These are phyloP conservation scores for Rhinolophus ferrumequinum DNA, from an alignment of 2,113 vertebrate species.

Conservation along the genomic window DNA sequence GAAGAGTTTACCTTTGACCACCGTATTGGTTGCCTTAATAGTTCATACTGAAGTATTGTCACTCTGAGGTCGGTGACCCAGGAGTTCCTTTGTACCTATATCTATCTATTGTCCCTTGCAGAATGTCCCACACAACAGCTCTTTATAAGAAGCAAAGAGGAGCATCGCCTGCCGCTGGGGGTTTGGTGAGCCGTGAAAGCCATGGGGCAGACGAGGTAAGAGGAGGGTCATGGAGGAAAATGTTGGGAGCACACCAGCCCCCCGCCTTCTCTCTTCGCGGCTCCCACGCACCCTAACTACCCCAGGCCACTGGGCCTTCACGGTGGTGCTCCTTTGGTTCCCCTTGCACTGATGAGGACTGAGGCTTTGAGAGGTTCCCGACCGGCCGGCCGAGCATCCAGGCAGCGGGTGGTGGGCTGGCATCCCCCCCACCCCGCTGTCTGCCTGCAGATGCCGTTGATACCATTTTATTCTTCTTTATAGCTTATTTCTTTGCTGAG, in stretches of 20 bases:
- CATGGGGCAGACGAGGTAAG: fast-evolving
- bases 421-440: too few species aligned
- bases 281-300: too few species aligned
- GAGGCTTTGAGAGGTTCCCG: too few species aligned
- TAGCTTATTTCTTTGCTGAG: not conserved
- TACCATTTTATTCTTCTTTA: not conserved
- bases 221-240: not conserved
- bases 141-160: too few species aligned
- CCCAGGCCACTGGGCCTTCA: too few species aligned
- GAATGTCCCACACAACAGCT: fast-evolving
- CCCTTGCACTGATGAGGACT: too few species aligned
- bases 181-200: not conserved
- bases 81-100: not conserved
- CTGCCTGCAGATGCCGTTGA: not conserved
- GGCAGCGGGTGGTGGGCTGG: too few species aligned
- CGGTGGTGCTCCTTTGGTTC: too few species aligned
- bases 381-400: too few species aligned
- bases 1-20: not conserved
- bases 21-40: not conserved
- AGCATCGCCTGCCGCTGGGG: not conserved
- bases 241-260: too few species aligned
- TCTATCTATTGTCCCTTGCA: not conserved
- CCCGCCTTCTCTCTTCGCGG: too few species aligned
- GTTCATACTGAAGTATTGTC: not conserved
- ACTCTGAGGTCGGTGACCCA: not conserved